Conservation (phyloP, 2,797 vertebrate species). For the Dicrostonyx torquatus region DNA sequence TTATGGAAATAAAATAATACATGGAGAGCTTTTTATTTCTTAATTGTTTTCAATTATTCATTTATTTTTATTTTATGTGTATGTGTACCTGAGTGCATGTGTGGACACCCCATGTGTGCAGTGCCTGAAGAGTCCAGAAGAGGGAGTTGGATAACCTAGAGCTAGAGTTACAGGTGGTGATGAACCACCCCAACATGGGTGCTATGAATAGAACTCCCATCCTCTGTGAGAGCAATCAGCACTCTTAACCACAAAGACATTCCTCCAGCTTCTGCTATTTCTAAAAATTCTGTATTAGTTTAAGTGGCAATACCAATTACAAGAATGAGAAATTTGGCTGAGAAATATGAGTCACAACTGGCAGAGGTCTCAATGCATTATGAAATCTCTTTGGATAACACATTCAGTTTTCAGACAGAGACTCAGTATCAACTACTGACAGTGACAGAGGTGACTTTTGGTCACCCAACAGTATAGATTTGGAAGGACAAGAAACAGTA, state of each 20-base stretch:
- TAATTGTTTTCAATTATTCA: neutral
- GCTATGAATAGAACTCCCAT: neutral
- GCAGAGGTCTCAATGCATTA: neutral
- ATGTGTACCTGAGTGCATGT: neutral
- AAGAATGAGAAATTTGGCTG: neutral
- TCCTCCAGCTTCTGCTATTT: neutral
- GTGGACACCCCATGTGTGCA: neutral
- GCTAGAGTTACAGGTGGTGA: neutral
- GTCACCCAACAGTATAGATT: neutral
- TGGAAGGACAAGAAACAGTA: neutral
- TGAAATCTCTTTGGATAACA: neutral
- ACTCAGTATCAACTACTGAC: neutral
- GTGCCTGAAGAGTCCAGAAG: neutral
- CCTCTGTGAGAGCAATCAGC: neutral
- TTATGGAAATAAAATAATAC: conserved; percentile 2
- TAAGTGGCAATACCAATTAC: neutral
- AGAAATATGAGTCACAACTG: neutral
- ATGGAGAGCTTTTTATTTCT: neutral
- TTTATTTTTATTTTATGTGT: neutral
- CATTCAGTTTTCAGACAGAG: neutral
- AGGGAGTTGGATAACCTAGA: neutral
- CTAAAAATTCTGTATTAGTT: conserved; percentile 32
- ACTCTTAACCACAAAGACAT: neutral
- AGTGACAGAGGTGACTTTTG: neutral
- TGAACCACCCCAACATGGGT: neutral